Base-by-base conservation (phyloP, 2,113 vertebrate species). In the Acinonyx jubatus region DNA sequence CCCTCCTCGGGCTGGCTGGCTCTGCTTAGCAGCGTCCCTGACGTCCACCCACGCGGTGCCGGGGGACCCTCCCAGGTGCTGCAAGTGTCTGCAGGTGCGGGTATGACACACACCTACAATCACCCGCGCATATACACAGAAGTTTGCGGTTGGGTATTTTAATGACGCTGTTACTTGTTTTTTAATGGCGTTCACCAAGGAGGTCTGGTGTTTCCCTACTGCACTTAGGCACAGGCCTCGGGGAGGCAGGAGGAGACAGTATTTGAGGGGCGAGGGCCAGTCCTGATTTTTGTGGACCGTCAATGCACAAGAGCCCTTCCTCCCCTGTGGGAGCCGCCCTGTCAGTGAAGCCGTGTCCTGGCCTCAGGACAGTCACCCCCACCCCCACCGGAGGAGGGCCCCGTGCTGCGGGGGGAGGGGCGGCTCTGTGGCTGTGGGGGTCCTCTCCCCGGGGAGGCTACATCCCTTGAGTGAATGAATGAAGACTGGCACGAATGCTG, bases 91-190 rank as follows among this genome's bases (percentile, higher is more conserved):
- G 8, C 45, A 45, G 7, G 45, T 45, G 45, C 14, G 66, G 5
- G 31, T 33, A 13, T 3, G 66, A 21, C 1, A 6, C 12, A 38
- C 5, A 3, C 66, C 66, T 74, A 14, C 6, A 41, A 41, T 14
- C 25, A 38, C 45, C 45, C 4, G 21, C 5, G 6, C 3, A 2
- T 3, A 9, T 4, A 2, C 10, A 36, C 19, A 13, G 15, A 18
- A 2, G 10, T 14, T 48, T 1, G 41, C 7, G 33, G 36, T 18
- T 33, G 45, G 16, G 38, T 21, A 21, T 5, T n/a, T 71, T 21
- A 33, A 74, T n/a, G 45, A 15, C 38, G 48, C 12, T 45, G 45
- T 41, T 55, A 41, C 7, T 48, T 45, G 21, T 29, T 31, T 88
- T 19, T n/a, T 31, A 14, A 69, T 10, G 33, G 52, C 61, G n/a